A percentile compares a stretch with the other conserved stretches of the same genome.
These are phyloP conservation scores for Drosophila varians DNA, from an alignment of 1,140 invertebrate genomes.

Conservation along the genomic window DNA sequence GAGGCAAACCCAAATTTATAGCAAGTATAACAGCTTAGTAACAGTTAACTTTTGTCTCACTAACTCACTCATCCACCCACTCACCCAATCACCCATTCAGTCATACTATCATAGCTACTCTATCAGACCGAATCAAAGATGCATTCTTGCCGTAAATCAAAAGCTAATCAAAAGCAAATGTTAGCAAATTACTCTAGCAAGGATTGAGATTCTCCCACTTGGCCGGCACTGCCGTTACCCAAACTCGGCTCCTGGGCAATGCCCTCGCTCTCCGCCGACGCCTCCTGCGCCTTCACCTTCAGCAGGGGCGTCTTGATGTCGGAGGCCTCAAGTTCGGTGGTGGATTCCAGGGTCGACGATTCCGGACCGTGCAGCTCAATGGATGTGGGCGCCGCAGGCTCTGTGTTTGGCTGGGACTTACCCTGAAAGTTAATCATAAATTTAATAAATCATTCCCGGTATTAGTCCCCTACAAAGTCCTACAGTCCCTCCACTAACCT, in stretches of 20 bases:
- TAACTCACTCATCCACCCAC: slow-evolving; percentile 3
- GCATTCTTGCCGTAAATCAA: slow-evolving; percentile 1
- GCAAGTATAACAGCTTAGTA: slow-evolving; percentile 67
- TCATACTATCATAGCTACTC: too few species aligned
- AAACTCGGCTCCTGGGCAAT: slow-evolving; percentile 34
- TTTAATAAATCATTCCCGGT: too few species aligned
- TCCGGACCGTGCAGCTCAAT: slow-evolving; percentile 30
- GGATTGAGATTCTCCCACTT: slow-evolving; percentile 56
- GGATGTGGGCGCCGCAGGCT: slow-evolving; percentile 9
- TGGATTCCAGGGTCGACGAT: slow-evolving; percentile 38
- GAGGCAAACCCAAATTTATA: slow-evolving; percentile 60
- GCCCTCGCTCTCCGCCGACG: slow-evolving; percentile 13
- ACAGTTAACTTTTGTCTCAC: slow-evolving; percentile 57
- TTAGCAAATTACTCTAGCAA: slow-evolving; percentile 57
- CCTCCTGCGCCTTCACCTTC: slow-evolving; percentile 54
- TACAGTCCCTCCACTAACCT: slow-evolving; percentile 83
- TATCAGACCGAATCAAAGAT: not conserved
- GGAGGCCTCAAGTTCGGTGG: slow-evolving; percentile 45
- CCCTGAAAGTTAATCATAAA: slow-evolving; percentile 25
- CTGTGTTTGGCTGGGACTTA: slow-evolving; percentile 49
- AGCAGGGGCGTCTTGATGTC: slow-evolving; percentile 73
- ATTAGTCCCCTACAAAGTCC: too few species aligned
- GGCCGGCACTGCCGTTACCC: slow-evolving; percentile 49
- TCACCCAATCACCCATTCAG: slow-evolving; percentile 1
- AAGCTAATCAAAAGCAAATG: slow-evolving; percentile 1